Base-by-base conservation (phyloP, 2,888 invertebrate species). In the Metalampra italica region DNA sequence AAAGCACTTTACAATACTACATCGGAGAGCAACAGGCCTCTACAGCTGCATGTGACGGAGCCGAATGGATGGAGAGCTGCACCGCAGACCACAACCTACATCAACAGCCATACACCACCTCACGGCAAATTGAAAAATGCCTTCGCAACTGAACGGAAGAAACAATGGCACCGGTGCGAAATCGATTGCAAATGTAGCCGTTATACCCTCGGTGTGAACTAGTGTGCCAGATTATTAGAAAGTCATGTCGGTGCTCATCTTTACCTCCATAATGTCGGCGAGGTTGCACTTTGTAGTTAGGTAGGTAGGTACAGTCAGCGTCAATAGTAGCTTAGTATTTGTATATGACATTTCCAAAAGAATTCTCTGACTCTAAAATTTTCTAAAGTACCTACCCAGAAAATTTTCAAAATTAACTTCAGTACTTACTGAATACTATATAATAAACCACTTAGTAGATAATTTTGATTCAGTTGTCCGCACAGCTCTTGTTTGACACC, bases 141-240 rank as follows among this genome's bases (percentile, higher is more conserved):
- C 74, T 72, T 64, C 57, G 64, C 59, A 76, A 68, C 64, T 57
- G 57, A 70, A 68, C 62, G 64, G 70, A 76, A 84, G 70, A 76
- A 84, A 81, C 76, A 76, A 80, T 75, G 68, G 70, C 64, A 68
- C 55, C 58, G 81, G 75, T 77, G 80, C 76, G 66, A 71, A 78
- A 79, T 78, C 67, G 68, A 78, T 76, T 68, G 72, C 68, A 71
- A 78, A 78, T 78, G 71, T 73, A 66, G 79, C 78, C 72, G 79
- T 77, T 79, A 79, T 66, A 22, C 52, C 45, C 52, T 37, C 53
- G 53, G 58, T 59, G 52, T 61, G 60, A 54, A 59, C 65, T 53
- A 59, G 53, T 64, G 65, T 52, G 51, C 64, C 52, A 65, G 56
- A 55, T 65, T 58, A 62, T 56, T 62, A 63, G 67, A 66, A 66